Conservation (phyloP, 1,140 invertebrate genomes). For the Episyrphus balteatus region DNA sequence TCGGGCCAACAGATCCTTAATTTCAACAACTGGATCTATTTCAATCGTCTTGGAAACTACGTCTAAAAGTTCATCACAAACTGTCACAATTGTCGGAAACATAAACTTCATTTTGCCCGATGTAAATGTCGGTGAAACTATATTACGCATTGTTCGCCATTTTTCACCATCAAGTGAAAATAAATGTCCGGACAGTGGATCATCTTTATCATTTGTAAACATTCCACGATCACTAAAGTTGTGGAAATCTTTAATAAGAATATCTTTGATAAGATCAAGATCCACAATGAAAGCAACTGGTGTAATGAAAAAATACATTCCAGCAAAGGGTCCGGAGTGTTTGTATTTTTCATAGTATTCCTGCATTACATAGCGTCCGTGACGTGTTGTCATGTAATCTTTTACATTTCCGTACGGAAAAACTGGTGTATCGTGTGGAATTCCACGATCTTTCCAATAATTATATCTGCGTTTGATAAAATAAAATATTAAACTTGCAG, state of each 20-base stretch:
- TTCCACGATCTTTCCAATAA: slow-evolving; percentile 25
- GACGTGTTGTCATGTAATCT: neutral
- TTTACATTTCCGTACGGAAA: slow-evolving; percentile 18
- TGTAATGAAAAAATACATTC: neutral
- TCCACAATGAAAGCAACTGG: slow-evolving; percentile 15
- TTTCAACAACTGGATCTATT: slow-evolving; percentile 9
- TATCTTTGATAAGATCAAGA: slow-evolving; percentile 38
- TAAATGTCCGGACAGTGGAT: slow-evolving; percentile 22
- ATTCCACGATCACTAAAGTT: slow-evolving; percentile 39
- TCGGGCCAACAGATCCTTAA: slow-evolving; percentile 18
- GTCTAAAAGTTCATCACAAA: slow-evolving; percentile 11
- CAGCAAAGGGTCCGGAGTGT: neutral
- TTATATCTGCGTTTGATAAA: slow-evolving; percentile 11
- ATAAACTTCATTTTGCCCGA: slow-evolving; percentile 44
- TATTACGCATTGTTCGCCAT: slow-evolving; percentile 37
- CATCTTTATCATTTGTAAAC: slow-evolving; percentile 16
- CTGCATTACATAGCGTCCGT: neutral
- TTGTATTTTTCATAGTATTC: slow-evolving; percentile 17
- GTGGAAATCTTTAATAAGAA: slow-evolving; percentile 43
- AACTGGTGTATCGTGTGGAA: slow-evolving; percentile 20
- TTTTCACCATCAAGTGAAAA: slow-evolving; percentile 29
- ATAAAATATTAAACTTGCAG: slow-evolving; percentile 2
- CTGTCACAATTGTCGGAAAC: slow-evolving; percentile 33
- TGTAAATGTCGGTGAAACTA: slow-evolving; percentile 44
- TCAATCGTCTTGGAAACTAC: slow-evolving; percentile 3